Percentiles rank a stretch among this genome's conserved stretches.
Conservation (phyloP, 2,888 invertebrate genomes). For the Coleophora flavipennella region DNA sequence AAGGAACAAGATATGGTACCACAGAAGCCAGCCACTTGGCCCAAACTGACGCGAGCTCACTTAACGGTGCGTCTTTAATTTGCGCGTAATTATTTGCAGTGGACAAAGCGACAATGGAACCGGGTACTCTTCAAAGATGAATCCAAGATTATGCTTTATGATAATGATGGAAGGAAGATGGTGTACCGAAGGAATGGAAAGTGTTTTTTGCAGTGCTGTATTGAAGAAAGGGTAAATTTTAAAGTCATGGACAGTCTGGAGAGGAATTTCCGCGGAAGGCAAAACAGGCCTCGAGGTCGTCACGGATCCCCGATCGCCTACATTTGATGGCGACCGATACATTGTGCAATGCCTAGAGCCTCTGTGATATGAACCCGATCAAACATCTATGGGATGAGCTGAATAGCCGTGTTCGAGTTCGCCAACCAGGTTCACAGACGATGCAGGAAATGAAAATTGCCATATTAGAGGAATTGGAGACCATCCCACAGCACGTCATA, state of each 20-base stretch:
- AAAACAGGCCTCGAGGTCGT: not conserved
- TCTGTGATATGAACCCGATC: no score
- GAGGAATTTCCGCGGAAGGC: conserved; percentile 1
- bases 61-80: conserved; percentile 3
- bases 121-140: conserved; percentile 2
- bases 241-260: conserved; percentile 5
- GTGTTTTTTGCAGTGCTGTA: conserved; percentile 3
- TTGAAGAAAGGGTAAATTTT: conserved; percentile 4
- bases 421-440: no score
- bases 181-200: conserved; percentile 9
- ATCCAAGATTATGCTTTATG: conserved; percentile 2
- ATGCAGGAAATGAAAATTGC: no score
- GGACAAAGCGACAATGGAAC: conserved; percentile 2
- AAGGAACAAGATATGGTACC: not conserved
- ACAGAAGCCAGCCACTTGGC: conserved; percentile 2
- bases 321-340: not conserved
- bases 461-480: no score
- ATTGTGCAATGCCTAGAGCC: not conserved
- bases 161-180: conserved; percentile 4
- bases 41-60: conserved; percentile 3
- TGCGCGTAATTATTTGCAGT: conserved; percentile 3
- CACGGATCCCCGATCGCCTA: no score
- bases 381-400: no score
- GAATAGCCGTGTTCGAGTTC: no score
- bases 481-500: no score